Base-by-base conservation (phyloP, 2,797 vertebrate genomes). In the Gallinago solitaria region DNA sequence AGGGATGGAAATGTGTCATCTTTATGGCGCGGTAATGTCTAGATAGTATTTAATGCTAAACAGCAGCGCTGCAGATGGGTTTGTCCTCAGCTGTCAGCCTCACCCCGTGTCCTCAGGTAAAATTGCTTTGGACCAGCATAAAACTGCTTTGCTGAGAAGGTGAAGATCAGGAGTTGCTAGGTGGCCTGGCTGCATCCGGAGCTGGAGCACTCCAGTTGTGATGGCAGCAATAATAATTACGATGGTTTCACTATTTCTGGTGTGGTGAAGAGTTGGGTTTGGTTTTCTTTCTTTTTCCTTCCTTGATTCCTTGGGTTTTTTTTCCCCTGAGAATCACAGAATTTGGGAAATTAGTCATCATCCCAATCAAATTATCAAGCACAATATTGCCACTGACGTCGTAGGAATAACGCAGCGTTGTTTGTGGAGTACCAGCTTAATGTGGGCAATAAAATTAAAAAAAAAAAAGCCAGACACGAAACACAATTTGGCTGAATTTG, bases 1-100 rank as follows among this genome's bases (percentile, higher is more conserved):
- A 83, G 61, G 82, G 92, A 94, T 93, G 89, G 87, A 96, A 91
- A 93, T 83, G 87, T 92, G 92, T 95, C 93, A 87, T 94, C 79
- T 7, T 88, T 76, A 78, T 76, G 73, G 74, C 87, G 79, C 82
- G 81, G 76, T 71, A 83, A 89, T 63, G 87, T 92, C 87, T 95
- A 70, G 60, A 67, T 92, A 93, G 87, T 91, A 65, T 92, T 93
- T 95, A 95, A 90, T 91, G 85, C 69, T 90, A 37, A 69, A 63
- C 9, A 81, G 69, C 51, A 90, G 3, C 61, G 45, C 73, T 90
- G 83, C 76, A 63, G 57, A 90, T 78, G 47, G 63, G 82, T 65
- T 78, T 91, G 73, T 96, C 87, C 80, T 93, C 76, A 83, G 54
- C 76, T 85, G 57, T 92, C 75, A 78, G 61, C 65, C n/a, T 57